These are phyloP conservation scores for Norana najaformis DNA, from an alignment of 2,888 invertebrate genomes.

Conservation along the genomic window DNA sequence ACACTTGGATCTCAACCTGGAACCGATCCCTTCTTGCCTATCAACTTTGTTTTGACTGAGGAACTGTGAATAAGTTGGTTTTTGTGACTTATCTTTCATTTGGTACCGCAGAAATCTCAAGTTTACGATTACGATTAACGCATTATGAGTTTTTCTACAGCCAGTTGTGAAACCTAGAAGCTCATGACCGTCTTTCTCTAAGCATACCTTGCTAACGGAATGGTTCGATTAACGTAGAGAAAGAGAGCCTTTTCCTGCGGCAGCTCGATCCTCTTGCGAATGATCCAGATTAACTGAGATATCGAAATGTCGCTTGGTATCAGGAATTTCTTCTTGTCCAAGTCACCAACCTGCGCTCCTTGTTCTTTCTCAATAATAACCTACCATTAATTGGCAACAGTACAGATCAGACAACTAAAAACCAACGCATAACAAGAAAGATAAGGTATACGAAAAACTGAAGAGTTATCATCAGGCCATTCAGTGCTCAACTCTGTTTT, in stretches of 20 bases:
- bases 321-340: constrained; percentile 64
- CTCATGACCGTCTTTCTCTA: not conserved
- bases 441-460: not conserved
- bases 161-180: not conserved
- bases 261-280: constrained; percentile 63
- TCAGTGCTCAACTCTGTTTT: not conserved
- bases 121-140: too few species aligned
- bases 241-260: constrained; percentile 64
- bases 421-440: not conserved
- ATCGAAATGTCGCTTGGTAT: constrained; percentile 65
- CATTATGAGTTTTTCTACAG: too few species aligned
- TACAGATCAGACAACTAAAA: not conserved
- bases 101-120: too few species aligned
- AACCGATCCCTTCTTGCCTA: too few species aligned
- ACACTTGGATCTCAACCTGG: too few species aligned
- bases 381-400: constrained; percentile 47
- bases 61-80: too few species aligned
- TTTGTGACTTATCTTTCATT: too few species aligned
- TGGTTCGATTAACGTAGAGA: constrained; percentile 63
- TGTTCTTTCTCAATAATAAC: constrained; percentile 64
- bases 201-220: constrained; percentile 63
- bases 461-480: not conserved
- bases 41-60: too few species aligned
- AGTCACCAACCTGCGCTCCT: constrained; percentile 61
- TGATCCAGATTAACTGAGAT: constrained; percentile 66